phyloP scores from a whole-genome alignment of 2,888 invertebrate species.

The Agrochola macilenta region DNA sequence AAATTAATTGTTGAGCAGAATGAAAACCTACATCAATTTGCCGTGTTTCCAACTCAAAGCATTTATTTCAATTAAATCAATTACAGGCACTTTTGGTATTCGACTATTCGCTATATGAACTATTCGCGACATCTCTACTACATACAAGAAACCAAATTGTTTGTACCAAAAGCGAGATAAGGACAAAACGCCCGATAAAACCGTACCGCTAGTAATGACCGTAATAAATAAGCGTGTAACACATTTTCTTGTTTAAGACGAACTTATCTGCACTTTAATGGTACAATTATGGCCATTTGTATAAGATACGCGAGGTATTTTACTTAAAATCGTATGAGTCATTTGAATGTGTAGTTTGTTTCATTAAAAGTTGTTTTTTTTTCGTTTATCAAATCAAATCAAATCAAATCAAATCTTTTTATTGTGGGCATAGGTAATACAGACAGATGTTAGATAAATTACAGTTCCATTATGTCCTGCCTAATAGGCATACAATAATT shows the following conservation, averaged over 20 bases:
- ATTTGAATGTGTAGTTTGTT: neutral
- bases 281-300: constrained; percentile 9
- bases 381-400: too few relatives aligned
- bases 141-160: constrained; percentile 12
- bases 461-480: too few relatives aligned
- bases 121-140: too few relatives aligned
- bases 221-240: constrained; percentile 42
- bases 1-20: neutral
- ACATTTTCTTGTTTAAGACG: constrained; percentile 11
- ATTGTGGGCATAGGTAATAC: too few relatives aligned
- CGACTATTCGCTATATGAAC: too few relatives aligned
- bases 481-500: too few relatives aligned
- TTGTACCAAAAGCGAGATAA: constrained; percentile 27
- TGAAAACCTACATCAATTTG: neutral
- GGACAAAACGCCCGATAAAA: constrained; percentile 8
- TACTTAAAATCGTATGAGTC: neutral
- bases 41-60: neutral
- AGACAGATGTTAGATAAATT: too few relatives aligned
- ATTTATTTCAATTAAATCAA: neutral
- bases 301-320: neutral
- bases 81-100: neutral
- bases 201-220: constrained; percentile 21
- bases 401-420: too few relatives aligned
- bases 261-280: constrained; percentile 43
- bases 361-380: neutral